Base-by-base conservation (phyloP, 2,113 vertebrate genomes). In the Merops nubicus region DNA sequence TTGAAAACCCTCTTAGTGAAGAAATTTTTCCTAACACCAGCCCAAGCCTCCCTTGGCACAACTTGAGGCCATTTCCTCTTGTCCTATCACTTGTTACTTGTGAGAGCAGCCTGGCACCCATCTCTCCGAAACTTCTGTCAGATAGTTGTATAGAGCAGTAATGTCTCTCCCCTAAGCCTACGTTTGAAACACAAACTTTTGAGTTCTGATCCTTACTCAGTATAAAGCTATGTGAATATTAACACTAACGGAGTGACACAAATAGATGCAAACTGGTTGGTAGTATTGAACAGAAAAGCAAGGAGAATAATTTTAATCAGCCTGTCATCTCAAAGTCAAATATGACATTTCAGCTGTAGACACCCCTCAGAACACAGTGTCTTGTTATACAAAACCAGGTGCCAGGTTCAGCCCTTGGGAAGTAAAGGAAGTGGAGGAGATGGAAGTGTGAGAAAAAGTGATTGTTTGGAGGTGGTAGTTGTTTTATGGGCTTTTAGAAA, bases 181-280 rank as follows among this genome's bases (percentile, higher is more conserved):
- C n/a, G n/a, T n/a, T n/a, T n/a, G 62, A 42, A 81, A 59, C 38
- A 8, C 1, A 21, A 63, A 40, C 10, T 63, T n/a, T 8, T 48
- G 40, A 31, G 34, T 19, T 28, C 9, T 33, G n/a, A 65, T n/a
- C 31, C 53, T 73, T 60, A 25, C 14, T 53, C 14, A 16, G 11
- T 64, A 25, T 11, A 19, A 60, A 69, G 64, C 76, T 64, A 11
- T 2, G 15, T 12, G n/a, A 43, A 6, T 25, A 56, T 15, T 40
- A 12, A 22, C 6, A 1, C 21, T 2, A 11, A 12, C 2, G 5
- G n/a, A 77, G 25, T 7, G 28, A 11, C 10, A 36, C 7, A 12
- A 20, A 28, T 10, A n/a, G 43, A 29, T 59, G 28, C 42, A 83
- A 81, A 56, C 7, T 16, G 17, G 2, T 23, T 2, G 2, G 25